Evolutionary conservation across 2,888 invertebrate genomes (phyloP), one percentile per base, ranked within the genome.

Genomic region (Epiblema foenella): DNA sequence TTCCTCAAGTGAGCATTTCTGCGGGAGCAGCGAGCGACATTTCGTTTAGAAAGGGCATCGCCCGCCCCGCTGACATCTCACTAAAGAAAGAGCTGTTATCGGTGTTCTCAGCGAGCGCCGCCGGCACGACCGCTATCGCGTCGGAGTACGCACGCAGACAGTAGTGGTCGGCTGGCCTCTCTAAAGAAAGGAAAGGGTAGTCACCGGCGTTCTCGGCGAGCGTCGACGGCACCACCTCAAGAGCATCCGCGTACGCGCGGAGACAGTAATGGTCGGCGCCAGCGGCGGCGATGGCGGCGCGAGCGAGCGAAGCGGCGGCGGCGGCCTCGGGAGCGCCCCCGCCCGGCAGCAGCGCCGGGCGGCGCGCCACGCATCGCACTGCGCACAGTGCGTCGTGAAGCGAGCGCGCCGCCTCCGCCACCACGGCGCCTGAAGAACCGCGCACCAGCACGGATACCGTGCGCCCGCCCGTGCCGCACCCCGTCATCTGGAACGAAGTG

Each of bases 281-380:
- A 66, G 96, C 96, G 51, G 98, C 95, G 1, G 96, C 95, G 81
- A 98, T 96, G 0, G 99, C 96, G 75, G 96, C 94, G 24, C 97
- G 95, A 9, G 97, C 96, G 68, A 99, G 93, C 72, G 96, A 96
- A 39, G 98, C 93, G 0, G 99, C 97, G 74, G 99, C 94, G 86
- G 99, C 98, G 75, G 98, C 99, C 94, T 99, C 99, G 5, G 99
- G 99, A 15, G 99, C 98, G 58, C 99, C 99, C 62, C 99, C 99
- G 73, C 99, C 99, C 67, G 98, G 97, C 87, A 99, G 96, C 79
- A 99, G 93, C 57, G 98, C 98, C 73, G 96, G 96, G 76, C 98
- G 97, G 81, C 98, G 98, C 5, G 99, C 99, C 79, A 99, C 95
- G 90, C 99, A 99, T 77, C 99, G 96, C 83, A 99, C 97, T 63